Percentiles rank a stretch among this genome's conserved stretches.
Evolutionary conservation across 2,888 invertebrate genomes (phyloP).

Genomic region (Melitaea athalia): DNA sequence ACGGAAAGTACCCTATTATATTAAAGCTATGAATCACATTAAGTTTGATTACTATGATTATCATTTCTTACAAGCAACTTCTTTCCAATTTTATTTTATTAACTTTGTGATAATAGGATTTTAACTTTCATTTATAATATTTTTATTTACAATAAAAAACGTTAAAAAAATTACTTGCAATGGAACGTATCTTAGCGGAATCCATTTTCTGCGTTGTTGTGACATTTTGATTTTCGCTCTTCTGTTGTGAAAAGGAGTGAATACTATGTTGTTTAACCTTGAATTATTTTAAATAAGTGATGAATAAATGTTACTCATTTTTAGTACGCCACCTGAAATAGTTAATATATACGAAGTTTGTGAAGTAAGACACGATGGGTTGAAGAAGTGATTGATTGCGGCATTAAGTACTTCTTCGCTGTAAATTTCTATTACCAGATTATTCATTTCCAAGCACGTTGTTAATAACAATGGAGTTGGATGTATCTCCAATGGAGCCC

Average conservation of each 20-base stretch:
- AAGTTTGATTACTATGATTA: too few relatives aligned
- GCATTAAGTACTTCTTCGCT: conserved; percentile 59
- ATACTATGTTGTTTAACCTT: conserved; percentile 48
- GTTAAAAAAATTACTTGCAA: conserved; percentile 30
- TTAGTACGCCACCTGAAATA: conserved; percentile 44
- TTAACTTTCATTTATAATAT: too few relatives aligned
- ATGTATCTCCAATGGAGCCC: conserved; percentile 62
- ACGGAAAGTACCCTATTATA: too few relatives aligned
- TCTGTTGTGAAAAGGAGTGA: conserved; percentile 54
- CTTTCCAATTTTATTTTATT: too few relatives aligned
- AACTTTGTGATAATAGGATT: too few relatives aligned
- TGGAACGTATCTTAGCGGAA: conserved; percentile 54
- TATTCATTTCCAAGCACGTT: conserved; percentile 39
- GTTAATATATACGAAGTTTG: conserved; percentile 41
- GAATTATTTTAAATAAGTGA: conserved; percentile 50
- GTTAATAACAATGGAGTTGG: conserved; percentile 68
- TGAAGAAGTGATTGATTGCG: conserved; percentile 74
- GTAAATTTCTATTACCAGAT: conserved; percentile 43
- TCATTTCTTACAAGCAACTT: too few relatives aligned
- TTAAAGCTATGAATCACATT: too few relatives aligned
- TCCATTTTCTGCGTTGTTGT: conserved; percentile 82
- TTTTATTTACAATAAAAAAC: background rate
- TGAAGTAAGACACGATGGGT: conserved; percentile 69
- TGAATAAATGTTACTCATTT: conserved; percentile 48
- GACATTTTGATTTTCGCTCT: conserved; percentile 72